phyloP scores from a whole-genome alignment of 2,113 vertebrate species.

The Rostratula benghalensis region DNA sequence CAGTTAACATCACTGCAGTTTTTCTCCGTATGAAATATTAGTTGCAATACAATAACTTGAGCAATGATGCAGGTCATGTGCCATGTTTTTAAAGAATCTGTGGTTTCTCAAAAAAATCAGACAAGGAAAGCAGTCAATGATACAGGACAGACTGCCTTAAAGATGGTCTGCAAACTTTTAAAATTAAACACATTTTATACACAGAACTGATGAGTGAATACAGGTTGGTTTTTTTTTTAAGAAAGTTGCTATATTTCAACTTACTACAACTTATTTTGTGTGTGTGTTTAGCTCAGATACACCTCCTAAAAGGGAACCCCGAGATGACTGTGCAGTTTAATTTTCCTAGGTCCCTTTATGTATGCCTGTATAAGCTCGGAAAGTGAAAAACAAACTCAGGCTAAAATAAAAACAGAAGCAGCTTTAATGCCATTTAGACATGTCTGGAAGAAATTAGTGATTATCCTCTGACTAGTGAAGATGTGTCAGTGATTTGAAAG shows the following conservation, averaged over 20 bases:
- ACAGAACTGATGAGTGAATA: neutral
- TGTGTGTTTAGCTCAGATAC: neutral
- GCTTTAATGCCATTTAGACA: neutral
- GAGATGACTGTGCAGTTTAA: neutral
- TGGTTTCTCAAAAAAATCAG: conserved; percentile 10
- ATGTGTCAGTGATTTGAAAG: neutral
- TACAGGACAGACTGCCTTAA: neutral
- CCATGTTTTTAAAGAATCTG: neutral
- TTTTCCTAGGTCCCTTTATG: neutral
- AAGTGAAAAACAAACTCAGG: neutral
- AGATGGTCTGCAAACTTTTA: neutral
- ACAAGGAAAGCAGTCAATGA: neutral
- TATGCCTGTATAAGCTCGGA: neutral
- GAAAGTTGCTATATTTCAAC: neutral
- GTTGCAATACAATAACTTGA: neutral
- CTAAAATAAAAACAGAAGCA: neutral
- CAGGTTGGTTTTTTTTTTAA: neutral
- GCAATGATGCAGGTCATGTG: neutral
- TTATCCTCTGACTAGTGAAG: neutral
- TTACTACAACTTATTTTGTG: neutral
- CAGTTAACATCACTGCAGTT: neutral
- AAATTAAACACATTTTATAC: neutral
- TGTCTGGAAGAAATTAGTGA: neutral
- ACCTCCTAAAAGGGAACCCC: neutral
- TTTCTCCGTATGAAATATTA: neutral